phyloP scores from a whole-genome alignment of 2,888 invertebrate species.

The Subacronicta megacephala region DNA sequence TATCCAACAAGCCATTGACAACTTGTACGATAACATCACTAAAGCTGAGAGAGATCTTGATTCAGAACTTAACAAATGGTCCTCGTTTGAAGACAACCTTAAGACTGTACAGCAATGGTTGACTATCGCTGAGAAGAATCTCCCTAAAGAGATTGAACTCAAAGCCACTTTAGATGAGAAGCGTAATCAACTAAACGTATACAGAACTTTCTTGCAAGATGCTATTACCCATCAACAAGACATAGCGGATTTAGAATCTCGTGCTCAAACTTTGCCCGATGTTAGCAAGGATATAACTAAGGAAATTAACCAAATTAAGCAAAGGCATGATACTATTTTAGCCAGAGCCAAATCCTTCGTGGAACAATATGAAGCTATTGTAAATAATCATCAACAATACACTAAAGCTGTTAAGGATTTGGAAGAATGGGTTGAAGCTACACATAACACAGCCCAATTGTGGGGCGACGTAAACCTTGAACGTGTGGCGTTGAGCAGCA shows the following conservation, averaged over 20 bases:
- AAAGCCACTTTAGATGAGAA: constrained; percentile 97
- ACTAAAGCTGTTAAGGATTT: constrained; percentile 96
- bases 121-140: constrained; percentile 92
- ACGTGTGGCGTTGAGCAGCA: constrained; percentile 95
- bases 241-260: constrained; percentile 94
- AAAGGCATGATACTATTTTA: constrained; percentile 92
- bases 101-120: constrained; percentile 95
- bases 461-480: constrained; percentile 96
- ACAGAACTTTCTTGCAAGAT: constrained; percentile 95
- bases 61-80: constrained; percentile 95
- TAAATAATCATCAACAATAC: constrained; percentile 96
- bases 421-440: constrained; percentile 96
- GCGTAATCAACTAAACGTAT: constrained; percentile 95
- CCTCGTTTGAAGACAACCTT: constrained; percentile 96
- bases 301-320: constrained; percentile 91
- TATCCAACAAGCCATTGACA: constrained; percentile 94
- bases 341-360: constrained; percentile 93
- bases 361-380: constrained; percentile 96
- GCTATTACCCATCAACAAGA: constrained; percentile 96
- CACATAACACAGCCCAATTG: constrained; percentile 93
- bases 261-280: constrained; percentile 94
- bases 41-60: constrained; percentile 94
- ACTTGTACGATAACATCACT: constrained; percentile 94
- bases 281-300: constrained; percentile 93
- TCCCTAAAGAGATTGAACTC: constrained; percentile 94